Evolutionary conservation across 2,113 vertebrate species (phyloP).

Genomic region (Cololabis saira): DNA sequence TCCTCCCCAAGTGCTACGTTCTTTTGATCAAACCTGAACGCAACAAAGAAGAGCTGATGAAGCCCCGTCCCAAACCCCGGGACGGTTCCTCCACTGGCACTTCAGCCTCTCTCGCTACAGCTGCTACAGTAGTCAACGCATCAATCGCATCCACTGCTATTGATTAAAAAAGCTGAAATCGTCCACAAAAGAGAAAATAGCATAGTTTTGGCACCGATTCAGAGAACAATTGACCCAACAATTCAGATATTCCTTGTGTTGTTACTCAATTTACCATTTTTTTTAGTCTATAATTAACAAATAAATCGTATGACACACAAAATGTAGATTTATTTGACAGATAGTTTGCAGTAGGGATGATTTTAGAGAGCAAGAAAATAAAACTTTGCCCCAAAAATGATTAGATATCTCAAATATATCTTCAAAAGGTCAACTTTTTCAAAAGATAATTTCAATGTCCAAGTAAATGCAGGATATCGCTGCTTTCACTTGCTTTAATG

Average conservation of each 20-base stretch:
- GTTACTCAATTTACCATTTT: not conserved
- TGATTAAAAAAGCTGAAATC: constrained; percentile 60
- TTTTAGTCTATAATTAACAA: constrained; percentile 3
- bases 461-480: too few relatives aligned
- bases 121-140: constrained; percentile 71
- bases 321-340: not conserved
- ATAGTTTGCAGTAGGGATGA: not conserved
- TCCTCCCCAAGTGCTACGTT: constrained; percentile 88
- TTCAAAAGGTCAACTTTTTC: too few relatives aligned
- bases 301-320: not conserved
- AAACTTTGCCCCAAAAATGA: not conserved
- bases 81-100: constrained; percentile 79
- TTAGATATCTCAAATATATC: not conserved
- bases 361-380: not conserved
- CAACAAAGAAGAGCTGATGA: constrained; percentile 84
- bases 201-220: constrained; percentile 6
- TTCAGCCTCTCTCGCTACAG: constrained; percentile 78
- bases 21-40: constrained; percentile 85
- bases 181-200: constrained; percentile 1
- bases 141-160: constrained; percentile 70
- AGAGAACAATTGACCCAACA: not conserved
- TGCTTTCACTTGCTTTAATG: too few relatives aligned
- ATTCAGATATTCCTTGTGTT: too few relatives aligned
- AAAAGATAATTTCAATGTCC: too few relatives aligned
- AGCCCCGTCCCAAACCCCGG: constrained; percentile 69